Evolutionary conservation across 2,797 vertebrate species (phyloP), one percentile per base, ranked within the genome.

Genomic region (Fistularia commersonii): DNA sequence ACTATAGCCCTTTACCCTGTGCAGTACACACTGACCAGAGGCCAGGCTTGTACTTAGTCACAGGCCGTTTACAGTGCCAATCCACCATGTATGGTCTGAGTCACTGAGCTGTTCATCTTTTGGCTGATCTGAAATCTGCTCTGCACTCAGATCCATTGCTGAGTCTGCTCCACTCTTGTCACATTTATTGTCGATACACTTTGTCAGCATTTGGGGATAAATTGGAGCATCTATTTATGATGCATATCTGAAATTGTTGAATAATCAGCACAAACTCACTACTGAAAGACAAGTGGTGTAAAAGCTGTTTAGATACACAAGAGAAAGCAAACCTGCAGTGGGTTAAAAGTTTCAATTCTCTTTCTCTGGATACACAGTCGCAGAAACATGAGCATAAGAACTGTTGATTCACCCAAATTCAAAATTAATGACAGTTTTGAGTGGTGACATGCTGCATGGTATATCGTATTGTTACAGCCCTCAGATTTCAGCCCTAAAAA

Each of bases 401-500:
- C 51, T 56, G 62, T 59, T 69, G 49, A 51, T 47, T 61, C 61
- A 32, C 45, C 32, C 8, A 36, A 55, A 57, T 76, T 66, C 35
- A 71, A 38, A 57, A 64, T 71, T 61, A 6, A 71, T 76, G 10
- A 1, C 55, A 46, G 63, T 62, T 76, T 48, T 56, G 53, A 32
- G 13, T 6, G n/a, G 54, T 7, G 8, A 64, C 48, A 34, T 54
- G 52, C 58, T 65, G 49, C 48, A 6, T 54, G 63, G 45, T 46
- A 6, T 44, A 72, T 56, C 35, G 54, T 76, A 3, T 59, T 61
- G 46, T 67, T 71, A 6, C 83, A 97, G 96, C 60, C 91, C 68
- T 83, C 82, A 41, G 93, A 93, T 51, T 86, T 68, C 79, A 83
- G 62, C 49, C 79, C 73, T n/a, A 89, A 88, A 11, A 93, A 95